Evolutionary conservation across 2,888 invertebrate species (phyloP).

Genomic region (Gisinianus flammeolus): DNA sequence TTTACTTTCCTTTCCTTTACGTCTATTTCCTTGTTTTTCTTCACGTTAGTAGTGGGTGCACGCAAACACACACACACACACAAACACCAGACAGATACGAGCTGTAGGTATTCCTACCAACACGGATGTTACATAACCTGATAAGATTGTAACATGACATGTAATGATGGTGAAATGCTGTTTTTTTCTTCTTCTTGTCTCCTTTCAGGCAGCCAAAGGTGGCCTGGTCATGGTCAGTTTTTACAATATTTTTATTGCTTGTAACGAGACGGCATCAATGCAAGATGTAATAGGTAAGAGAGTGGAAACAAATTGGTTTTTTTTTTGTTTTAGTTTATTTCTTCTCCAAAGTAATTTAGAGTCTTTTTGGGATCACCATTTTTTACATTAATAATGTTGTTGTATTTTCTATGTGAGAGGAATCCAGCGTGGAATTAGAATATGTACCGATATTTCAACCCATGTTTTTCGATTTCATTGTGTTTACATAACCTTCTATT

Average conservation of each 20-base stretch:
- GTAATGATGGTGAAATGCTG: neutral
- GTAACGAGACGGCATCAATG: conserved; percentile 78
- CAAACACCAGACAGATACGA: neutral
- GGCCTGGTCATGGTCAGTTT: conserved; percentile 94
- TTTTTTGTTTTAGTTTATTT: neutral
- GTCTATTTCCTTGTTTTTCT: no score
- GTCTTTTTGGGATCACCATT: neutral
- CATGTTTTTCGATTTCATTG: no score
- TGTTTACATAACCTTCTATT: neutral
- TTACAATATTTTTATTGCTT: conserved; percentile 84
- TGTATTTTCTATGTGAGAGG: no score
- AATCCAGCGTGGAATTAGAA: no score
- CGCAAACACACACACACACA: neutral
- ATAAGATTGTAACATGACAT: no score
- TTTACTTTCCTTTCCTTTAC: neutral
- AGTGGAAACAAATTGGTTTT: neutral
- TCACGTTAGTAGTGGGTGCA: no score
- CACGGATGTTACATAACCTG: no score
- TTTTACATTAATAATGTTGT: neutral
- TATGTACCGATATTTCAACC: no score
- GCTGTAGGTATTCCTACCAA: no score
- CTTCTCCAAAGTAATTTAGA: conserved; percentile 2
- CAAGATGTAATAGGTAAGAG: conserved; percentile 77
- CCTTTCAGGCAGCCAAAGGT: conserved; percentile 72
- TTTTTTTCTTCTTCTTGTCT: conserved; percentile 34